Evolutionary conservation across 2,113 vertebrate genomes (phyloP), one percentile per base, ranked within the genome.

Genomic region (Eurystomus gularis): DNA sequence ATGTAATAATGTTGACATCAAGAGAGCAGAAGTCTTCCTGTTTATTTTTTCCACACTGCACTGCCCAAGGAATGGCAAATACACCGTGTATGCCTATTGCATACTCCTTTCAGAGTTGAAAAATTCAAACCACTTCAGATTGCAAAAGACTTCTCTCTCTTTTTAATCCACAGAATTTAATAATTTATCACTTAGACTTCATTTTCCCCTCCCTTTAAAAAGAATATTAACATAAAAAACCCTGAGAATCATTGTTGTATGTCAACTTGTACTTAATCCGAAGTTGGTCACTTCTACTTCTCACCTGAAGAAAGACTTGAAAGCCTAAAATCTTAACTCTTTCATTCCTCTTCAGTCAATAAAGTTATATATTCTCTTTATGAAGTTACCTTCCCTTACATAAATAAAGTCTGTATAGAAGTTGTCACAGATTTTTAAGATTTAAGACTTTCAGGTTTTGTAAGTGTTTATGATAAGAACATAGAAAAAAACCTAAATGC

Each of bases 161-260:
- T 33, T 86, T 78, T 42, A 52, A 62, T 62, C 5, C 13, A 42
- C 21, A 78, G 78, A 64, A 46, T 3, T 4, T 26, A 55, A 35
- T 18, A 2, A 6, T 8, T 54, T 79, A 33, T 28, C 35, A 35
- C 26, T 48, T n/a, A 72, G 17, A 72, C 8, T 26, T 25, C 58
- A 52, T 42, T 73, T 48, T 58, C 8, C 39, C 19, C 60, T 54
- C 31, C 37, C 40, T 9, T 31, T 40, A 58, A 64, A 17, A 64
- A 62, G 11, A 39, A 28, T 4, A 28, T 13, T 13, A 52, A n/a
- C 5, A 33, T 8, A 44, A 64, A 68, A 28, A 39, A 17, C 0
- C 0, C 0, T 8, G 2, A n/a, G 26, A 66, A 66, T 71, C 2
- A 76, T 71, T 71, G 1, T 55, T 29, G 19, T 51, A 28, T 9